Percentiles rank a stretch among this genome's conserved stretches.
Evolutionary conservation across 1,140 invertebrate species (phyloP).

Genomic region (Drosophila tani): DNA sequence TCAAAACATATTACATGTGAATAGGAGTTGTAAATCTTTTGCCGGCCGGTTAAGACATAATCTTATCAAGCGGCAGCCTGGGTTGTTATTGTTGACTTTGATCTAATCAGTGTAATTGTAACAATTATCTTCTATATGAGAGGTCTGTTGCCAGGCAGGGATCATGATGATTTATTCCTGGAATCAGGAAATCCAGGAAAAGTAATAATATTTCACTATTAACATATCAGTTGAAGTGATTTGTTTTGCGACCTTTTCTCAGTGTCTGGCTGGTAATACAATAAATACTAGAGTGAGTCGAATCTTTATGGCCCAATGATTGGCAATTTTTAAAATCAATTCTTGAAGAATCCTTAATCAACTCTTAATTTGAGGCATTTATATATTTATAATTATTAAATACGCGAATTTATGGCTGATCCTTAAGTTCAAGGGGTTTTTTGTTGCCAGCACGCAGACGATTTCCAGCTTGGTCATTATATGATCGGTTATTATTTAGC

Average conservation of each 20-base stretch:
- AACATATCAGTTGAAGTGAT: conserved; percentile 13
- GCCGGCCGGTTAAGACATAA: not conserved
- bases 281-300: conserved; percentile 12
- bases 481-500: conserved; percentile 50
- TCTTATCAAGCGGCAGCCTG: conserved; percentile 14
- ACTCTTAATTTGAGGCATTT: conserved; percentile 53
- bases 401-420: conserved; percentile 29
- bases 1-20: not conserved
- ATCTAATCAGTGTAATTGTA: conserved; percentile 54
- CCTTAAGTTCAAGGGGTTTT: conserved; percentile 35
- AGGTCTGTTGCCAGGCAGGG: conserved; percentile 21
- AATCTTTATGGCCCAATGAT: conserved; percentile 43
- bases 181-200: conserved; percentile 8
- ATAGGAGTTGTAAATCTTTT: conserved; percentile 6
- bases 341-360: conserved; percentile 47
- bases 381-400: conserved; percentile 63
- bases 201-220: conserved; percentile 8
- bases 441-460: conserved; percentile 4
- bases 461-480: conserved; percentile 50
- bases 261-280: conserved; percentile 19
- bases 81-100: conserved; percentile 6
- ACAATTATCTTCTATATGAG: conserved; percentile 7
- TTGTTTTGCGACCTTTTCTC: conserved; percentile 9
- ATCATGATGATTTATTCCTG: not conserved
- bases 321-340: conserved; percentile 55